These are phyloP conservation scores for Mus spicilegus DNA, from an alignment of 2,113 vertebrate species.

Conservation along the genomic window DNA sequence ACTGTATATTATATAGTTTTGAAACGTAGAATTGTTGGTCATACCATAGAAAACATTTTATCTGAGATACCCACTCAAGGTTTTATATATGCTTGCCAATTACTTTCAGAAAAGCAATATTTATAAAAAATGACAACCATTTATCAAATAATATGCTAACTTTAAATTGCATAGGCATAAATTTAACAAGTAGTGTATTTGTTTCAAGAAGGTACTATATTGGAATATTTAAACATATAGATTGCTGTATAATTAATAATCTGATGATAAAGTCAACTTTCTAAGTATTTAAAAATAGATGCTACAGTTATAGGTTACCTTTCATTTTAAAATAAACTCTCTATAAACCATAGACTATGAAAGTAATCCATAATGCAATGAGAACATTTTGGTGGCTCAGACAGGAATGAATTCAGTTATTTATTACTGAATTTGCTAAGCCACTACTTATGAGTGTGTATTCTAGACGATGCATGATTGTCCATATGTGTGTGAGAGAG, in stretches of 20 bases:
- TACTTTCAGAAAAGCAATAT: background rate
- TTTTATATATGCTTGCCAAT: background rate
- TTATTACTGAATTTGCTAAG: background rate
- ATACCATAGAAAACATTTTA: background rate
- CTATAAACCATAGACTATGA: background rate
- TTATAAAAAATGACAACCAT: background rate
- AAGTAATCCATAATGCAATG: background rate
- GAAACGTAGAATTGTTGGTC: background rate
- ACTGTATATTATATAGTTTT: background rate
- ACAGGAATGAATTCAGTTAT: background rate
- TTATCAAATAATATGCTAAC: background rate
- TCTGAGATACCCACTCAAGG: background rate
- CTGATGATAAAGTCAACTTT: background rate
- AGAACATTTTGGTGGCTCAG: background rate
- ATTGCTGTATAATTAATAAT: background rate
- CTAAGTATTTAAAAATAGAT: background rate
- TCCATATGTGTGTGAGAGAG: background rate
- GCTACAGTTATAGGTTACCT: background rate
- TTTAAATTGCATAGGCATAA: background rate
- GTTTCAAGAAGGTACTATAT: background rate
- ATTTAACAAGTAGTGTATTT: background rate
- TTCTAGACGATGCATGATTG: background rate
- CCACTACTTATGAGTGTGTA: background rate
- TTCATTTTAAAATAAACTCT: background rate
- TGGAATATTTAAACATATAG: background rate